Percentiles rank a stretch among this genome's conserved stretches.
phyloP scores from a whole-genome alignment of 2,113 vertebrate genomes.

The Stomatorhinus ivindoensis region DNA sequence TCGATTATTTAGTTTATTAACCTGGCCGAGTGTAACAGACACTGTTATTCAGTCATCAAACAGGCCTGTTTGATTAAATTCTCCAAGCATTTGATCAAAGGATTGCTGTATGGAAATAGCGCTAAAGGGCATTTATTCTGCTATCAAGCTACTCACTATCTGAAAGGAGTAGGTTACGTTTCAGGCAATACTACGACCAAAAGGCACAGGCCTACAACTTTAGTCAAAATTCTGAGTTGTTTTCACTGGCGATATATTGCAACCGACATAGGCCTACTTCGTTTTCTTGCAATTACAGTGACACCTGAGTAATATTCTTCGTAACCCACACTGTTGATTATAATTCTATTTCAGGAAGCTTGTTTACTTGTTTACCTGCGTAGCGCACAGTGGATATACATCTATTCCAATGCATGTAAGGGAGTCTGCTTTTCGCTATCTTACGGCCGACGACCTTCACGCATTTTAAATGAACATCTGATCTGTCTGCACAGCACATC shows the following conservation, averaged over 20 bases:
- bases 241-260: background rate
- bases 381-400: background rate
- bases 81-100: conserved; percentile 32
- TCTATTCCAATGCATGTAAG: background rate
- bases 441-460: conserved; percentile 13
- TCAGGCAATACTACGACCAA: background rate
- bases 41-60: conserved; percentile 39
- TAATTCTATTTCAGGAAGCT: background rate
- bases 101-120: background rate
- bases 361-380: background rate
- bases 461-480: conserved; percentile 1
- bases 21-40: conserved; percentile 39
- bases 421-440: background rate
- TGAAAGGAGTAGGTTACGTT: background rate
- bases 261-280: background rate
- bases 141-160: background rate
- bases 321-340: background rate
- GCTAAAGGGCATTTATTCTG: background rate
- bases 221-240: background rate
- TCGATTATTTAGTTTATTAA: conserved; percentile 45
- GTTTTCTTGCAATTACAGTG: background rate
- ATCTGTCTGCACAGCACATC: background rate
- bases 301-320: background rate
- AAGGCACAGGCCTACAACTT: background rate
- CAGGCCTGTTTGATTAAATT: conserved; percentile 41